A percentile compares a stretch with the other conserved stretches of the same genome.
Conservation (phyloP, 2,888 invertebrate genomes). For the Eulithis testata region DNA sequence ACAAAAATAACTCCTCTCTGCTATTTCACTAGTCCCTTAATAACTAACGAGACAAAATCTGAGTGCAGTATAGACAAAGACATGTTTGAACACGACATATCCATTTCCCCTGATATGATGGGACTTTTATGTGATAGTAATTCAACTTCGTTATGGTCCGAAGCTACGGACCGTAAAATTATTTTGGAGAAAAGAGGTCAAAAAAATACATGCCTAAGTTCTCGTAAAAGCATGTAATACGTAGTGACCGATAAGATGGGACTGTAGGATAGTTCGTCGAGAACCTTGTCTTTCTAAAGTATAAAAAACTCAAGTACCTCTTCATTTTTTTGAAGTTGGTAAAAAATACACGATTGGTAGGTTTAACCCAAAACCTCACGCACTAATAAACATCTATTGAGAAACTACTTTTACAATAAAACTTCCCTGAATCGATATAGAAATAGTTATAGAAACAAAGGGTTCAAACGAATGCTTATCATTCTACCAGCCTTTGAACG, state of each 20-base stretch:
- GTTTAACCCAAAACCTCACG: too few relatives aligned
- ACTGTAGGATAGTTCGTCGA: not conserved
- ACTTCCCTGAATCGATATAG: conserved; percentile 9
- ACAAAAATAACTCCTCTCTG: not conserved
- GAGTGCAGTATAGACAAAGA: conserved; percentile 10
- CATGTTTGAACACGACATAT: conserved; percentile 21
- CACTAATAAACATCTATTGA: not conserved
- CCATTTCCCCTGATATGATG: conserved; percentile 27
- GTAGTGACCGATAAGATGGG: not conserved
- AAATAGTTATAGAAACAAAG: not conserved
- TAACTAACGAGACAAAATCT: not conserved
- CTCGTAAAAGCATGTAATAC: not conserved
- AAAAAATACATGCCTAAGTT: not conserved
- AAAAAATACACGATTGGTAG: too few relatives aligned
- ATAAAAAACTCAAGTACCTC: too few relatives aligned
- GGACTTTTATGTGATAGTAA: conserved; percentile 23
- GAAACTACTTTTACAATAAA: conserved; percentile 17
- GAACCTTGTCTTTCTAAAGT: too few relatives aligned
- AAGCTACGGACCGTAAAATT: conserved; percentile 1
- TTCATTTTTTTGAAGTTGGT: too few relatives aligned
- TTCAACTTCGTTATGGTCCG: conserved; percentile 17
- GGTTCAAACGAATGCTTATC: conserved; percentile 10
- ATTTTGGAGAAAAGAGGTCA: conserved; percentile 10
- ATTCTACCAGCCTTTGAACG: conserved; percentile 1
- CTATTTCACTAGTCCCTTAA: too few relatives aligned